Evolutionary conservation across 2,797 vertebrate species (phyloP).

Genomic region (Spatula clypeata): DNA sequence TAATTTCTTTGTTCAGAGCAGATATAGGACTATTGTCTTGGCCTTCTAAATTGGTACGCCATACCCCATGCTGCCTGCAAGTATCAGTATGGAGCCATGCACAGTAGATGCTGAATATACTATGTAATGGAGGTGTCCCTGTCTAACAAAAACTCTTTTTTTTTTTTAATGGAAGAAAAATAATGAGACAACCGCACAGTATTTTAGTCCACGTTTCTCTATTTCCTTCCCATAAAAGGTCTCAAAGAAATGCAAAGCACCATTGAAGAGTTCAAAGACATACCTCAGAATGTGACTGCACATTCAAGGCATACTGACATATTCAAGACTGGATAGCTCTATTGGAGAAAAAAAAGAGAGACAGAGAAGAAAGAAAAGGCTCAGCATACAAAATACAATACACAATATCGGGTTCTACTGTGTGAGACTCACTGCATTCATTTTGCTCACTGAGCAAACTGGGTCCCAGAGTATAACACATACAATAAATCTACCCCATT

Average conservation of each 20-base stretch:
- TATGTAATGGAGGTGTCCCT: not conserved
- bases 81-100: constrained; percentile 43
- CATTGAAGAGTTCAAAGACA: constrained; percentile 73
- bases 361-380: constrained; percentile 3
- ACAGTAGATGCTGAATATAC: constrained; percentile 26
- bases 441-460: constrained; percentile 63
- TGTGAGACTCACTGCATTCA: constrained; percentile 55
- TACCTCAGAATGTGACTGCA: constrained; percentile 66
- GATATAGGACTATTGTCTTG: constrained; percentile 27
- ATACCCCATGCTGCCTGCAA: constrained; percentile 37
- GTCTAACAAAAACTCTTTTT: constrained; percentile 40
- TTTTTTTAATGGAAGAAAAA: constrained; percentile 32
- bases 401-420: constrained; percentile 47
- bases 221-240: constrained; percentile 66
- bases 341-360: constrained; percentile 33
- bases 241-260: constrained; percentile 76
- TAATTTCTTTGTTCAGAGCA: constrained; percentile 40
- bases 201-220: constrained; percentile 61
- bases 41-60: constrained; percentile 20
- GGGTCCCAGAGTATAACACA: constrained; percentile 14
- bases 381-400: constrained; percentile 34
- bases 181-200: constrained; percentile 48
- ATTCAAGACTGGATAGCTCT: constrained; percentile 63
- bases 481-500: constrained; percentile 49
- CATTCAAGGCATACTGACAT: constrained; percentile 57